Conservation (phyloP, 1,140 invertebrate genomes). For the Aphidius ervi region DNA sequence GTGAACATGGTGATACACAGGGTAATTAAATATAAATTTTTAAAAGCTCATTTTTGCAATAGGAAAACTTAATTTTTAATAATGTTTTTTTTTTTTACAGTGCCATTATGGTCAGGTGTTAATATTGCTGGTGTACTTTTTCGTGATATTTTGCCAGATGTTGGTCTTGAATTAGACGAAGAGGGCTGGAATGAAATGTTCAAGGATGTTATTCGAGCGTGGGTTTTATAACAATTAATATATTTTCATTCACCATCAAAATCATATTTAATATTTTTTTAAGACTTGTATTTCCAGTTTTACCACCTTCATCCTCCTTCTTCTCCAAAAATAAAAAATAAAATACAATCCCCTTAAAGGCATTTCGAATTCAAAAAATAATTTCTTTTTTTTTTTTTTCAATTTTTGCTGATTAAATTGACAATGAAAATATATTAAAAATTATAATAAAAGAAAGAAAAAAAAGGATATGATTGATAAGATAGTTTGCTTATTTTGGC, state of each 20-base stretch:
- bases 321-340: no score
- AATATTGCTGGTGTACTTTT: constrained; percentile 62
- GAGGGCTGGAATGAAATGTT: constrained; percentile 57
- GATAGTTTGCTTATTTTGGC: no score
- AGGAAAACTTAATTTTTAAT: constrained; percentile 14
- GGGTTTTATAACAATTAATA: constrained; percentile 21
- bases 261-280: neutral
- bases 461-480: no score
- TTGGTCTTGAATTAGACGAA: constrained; percentile 54
- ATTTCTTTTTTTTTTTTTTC: no score
- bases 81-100: constrained; percentile 37
- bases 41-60: neutral
- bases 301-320: no score
- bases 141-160: constrained; percentile 54
- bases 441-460: no score
- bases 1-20: constrained; percentile 64
- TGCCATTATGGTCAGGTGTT: constrained; percentile 65
- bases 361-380: no score
- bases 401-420: no score
- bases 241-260: neutral
- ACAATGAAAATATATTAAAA: no score
- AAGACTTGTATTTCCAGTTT: neutral
- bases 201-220: constrained; percentile 56
- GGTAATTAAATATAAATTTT: constrained; percentile 42
- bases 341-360: no score